A percentile compares a stretch with the other conserved stretches of the same genome.
These are phyloP conservation scores for Athene cunicularia DNA, from an alignment of 2,113 vertebrate genomes.

Conservation along the genomic window DNA sequence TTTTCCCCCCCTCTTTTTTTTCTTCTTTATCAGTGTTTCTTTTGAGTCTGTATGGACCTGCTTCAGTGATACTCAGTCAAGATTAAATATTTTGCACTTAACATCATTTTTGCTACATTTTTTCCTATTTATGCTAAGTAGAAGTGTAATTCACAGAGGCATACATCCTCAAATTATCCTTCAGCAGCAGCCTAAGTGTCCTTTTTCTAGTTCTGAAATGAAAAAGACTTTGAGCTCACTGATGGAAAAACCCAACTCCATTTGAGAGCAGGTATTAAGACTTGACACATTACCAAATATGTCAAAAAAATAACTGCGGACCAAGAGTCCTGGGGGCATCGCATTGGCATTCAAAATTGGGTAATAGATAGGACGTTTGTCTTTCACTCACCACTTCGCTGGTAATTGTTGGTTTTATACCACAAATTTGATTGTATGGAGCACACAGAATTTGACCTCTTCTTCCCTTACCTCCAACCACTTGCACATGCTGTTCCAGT, in stretches of 20 bases:
- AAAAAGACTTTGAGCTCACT: not conserved
- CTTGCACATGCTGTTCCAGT: not conserved
- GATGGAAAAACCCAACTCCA: not conserved
- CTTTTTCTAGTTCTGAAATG: not conserved
- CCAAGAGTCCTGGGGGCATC: not conserved
- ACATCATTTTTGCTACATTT: not conserved
- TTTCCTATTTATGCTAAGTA: not conserved
- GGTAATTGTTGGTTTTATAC: conserved; percentile 53
- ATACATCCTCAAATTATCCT: not conserved
- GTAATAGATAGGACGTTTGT: conserved; percentile 43
- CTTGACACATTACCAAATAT: conserved; percentile 6
- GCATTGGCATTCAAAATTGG: conserved; percentile 17
- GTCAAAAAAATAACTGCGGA: conserved; percentile 11
- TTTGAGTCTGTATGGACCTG: conserved; percentile 7
- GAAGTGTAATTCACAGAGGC: not conserved
- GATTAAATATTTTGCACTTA: conserved; percentile 60
- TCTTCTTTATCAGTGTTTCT: not conserved
- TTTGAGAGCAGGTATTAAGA: conserved; percentile 31
- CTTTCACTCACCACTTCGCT: conserved; percentile 28
- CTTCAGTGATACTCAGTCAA: conserved; percentile 20
- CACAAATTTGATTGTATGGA: not conserved
- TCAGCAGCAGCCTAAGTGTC: not conserved
- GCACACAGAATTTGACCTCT: conserved; percentile 37
- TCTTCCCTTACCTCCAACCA: conserved; percentile 34
- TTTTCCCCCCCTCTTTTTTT: accelerated